A percentile compares a stretch with the other conserved stretches of the same genome.
Conservation (phyloP, 2,888 invertebrate genomes). For the Pachymerium ferrugineum region DNA sequence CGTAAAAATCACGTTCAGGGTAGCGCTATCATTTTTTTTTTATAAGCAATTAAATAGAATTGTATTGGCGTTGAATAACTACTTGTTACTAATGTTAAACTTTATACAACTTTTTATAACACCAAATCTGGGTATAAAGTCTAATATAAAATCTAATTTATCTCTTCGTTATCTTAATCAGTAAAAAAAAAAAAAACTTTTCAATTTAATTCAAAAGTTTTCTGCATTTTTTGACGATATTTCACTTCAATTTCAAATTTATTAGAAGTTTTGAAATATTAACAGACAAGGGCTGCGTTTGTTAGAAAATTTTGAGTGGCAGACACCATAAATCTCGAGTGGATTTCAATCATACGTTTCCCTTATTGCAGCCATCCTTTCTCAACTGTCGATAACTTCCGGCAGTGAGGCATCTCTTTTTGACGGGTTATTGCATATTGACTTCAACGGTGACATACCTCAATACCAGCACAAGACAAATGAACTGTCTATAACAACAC, state of each 20-base stretch:
- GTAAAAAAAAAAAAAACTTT: too few species aligned
- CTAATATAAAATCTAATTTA: too few species aligned
- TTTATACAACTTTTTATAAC: too few species aligned
- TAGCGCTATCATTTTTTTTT: not conserved
- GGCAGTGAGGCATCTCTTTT: conserved; percentile 3
- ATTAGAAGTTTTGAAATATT: not conserved
- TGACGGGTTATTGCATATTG: conserved; percentile 14
- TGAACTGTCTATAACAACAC: not conserved
- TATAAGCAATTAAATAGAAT: not conserved
- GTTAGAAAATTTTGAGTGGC: not conserved
- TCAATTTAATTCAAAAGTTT: too few species aligned
- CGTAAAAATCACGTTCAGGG: not conserved
- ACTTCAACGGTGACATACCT: not conserved
- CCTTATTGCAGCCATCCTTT: conserved; percentile 9
- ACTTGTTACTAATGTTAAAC: too few species aligned
- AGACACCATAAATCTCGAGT: not conserved
- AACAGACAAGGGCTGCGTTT: not conserved
- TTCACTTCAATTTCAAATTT: not conserved
- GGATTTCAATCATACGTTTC: conserved; percentile 19
- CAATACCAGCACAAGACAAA: not conserved
- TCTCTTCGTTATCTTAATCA: too few species aligned
- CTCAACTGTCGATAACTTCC: conserved; percentile 9
- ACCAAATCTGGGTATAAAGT: too few species aligned
- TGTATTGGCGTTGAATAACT: too few species aligned
- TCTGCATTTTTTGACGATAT: too few species aligned